Percentiles rank a stretch among this genome's conserved stretches.
These are phyloP conservation scores for Macrophya alboannulata DNA, from an alignment of 2,888 invertebrate species.

Conservation along the genomic window DNA sequence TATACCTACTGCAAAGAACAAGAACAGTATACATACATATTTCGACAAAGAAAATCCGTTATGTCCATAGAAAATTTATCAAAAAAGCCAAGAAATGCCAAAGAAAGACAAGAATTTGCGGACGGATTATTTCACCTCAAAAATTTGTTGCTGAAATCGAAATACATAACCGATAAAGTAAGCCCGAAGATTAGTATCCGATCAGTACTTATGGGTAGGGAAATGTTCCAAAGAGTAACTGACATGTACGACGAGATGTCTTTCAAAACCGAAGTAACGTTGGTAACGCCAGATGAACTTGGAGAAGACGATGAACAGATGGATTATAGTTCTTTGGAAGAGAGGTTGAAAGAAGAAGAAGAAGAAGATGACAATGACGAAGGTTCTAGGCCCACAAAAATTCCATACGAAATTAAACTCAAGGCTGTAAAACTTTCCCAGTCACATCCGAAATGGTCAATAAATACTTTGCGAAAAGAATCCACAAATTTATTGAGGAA, in stretches of 20 bases:
- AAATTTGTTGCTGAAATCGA: not conserved
- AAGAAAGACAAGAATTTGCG: slow-evolving; percentile 5
- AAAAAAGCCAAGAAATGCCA: not conserved
- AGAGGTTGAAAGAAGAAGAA: not conserved
- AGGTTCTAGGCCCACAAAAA: not conserved
- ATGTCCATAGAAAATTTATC: not conserved
- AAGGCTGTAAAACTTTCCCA: slow-evolving; percentile 3
- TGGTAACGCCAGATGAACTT: not conserved
- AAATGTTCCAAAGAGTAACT: not conserved
- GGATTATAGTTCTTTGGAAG: not conserved
- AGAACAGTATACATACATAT: no score
- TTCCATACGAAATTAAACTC: slow-evolving; percentile 1
- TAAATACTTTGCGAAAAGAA: not conserved
- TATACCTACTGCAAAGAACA: no score
- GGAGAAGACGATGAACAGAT: not conserved
- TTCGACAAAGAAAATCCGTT: not conserved
- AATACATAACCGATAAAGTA: not conserved
- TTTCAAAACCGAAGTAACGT: not conserved
- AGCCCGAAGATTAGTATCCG: slow-evolving; percentile 3
- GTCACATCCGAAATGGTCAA: not conserved
- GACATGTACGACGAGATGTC: not conserved
- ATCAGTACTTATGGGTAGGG: not conserved
- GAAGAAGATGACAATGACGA: not conserved
- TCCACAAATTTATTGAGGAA: slow-evolving; percentile 17
- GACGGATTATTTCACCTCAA: slow-evolving; percentile 10